Conservation (phyloP, 2,797 vertebrate species). For the Helicolenus hilgendorfi region DNA sequence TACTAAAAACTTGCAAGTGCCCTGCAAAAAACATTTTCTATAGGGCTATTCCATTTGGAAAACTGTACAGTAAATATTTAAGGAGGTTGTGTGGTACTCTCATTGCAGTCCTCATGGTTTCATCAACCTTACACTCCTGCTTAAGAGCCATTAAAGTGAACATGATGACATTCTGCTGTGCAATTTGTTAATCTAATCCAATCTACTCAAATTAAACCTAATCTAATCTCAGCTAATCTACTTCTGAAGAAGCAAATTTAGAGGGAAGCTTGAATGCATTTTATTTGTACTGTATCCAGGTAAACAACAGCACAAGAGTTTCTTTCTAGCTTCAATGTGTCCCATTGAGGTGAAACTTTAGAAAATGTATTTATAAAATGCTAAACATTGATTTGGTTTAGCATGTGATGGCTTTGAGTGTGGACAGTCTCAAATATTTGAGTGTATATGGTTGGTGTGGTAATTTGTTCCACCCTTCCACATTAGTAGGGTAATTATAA, state of each 20-base stretch:
- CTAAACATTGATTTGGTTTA: background rate
- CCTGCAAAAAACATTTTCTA: conserved; percentile 9
- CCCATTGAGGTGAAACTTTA: background rate
- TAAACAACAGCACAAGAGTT: background rate
- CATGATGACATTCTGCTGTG: conserved; percentile 20
- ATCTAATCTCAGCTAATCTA: background rate
- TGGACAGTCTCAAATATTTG: background rate
- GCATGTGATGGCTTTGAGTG: background rate
- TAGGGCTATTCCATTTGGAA: background rate
- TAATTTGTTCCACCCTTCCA: conserved; percentile 39
- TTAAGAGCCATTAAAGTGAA: conserved; percentile 15
- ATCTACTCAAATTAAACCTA: conserved; percentile 8
- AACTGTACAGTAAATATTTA: conserved; percentile 1
- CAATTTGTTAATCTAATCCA: conserved; percentile 15
- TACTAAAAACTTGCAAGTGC: background rate
- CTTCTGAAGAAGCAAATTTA: background rate
- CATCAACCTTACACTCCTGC: background rate
- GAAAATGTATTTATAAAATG: background rate
- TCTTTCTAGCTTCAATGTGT: background rate
- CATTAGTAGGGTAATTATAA: conserved; percentile 42
- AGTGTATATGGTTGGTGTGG: background rate
- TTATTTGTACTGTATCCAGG: background rate
- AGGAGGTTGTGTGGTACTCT: background rate
- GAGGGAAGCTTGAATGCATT: background rate
- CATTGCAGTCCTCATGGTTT: background rate